A percentile compares a stretch with the other conserved stretches of the same genome.
Conservation (phyloP, 2,797 vertebrate species). For the Pterois miles region DNA sequence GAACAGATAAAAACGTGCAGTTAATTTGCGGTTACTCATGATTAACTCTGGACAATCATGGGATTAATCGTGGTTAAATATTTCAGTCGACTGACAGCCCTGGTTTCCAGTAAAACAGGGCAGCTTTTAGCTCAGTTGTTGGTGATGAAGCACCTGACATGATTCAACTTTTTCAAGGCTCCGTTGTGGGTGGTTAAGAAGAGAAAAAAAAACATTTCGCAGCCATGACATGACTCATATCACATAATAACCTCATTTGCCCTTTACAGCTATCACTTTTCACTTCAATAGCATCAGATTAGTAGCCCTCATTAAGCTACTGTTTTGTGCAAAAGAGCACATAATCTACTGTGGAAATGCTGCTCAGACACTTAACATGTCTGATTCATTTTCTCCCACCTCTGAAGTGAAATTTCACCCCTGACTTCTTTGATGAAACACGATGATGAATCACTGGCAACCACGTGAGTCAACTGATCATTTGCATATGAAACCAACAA, state of each 20-base stretch:
- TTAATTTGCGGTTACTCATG: too few species aligned
- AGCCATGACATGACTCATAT: slow-evolving; percentile 28
- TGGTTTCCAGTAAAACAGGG: not conserved
- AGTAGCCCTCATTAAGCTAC: slow-evolving; percentile 1
- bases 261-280: slow-evolving; percentile 12
- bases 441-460: slow-evolving; percentile 30
- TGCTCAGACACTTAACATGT: slow-evolving; percentile 13
- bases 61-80: too few species aligned
- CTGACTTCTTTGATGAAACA: slow-evolving; percentile 25
- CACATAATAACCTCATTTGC: slow-evolving; percentile 7
- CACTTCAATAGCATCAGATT: slow-evolving; percentile 1
- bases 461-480: slow-evolving; percentile 18
- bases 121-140: not conserved
- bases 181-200: slow-evolving; percentile 22
- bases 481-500: slow-evolving; percentile 33
- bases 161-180: slow-evolving; percentile 28
- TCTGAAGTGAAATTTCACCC: slow-evolving; percentile 25
- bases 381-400: slow-evolving; percentile 41
- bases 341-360: not conserved
- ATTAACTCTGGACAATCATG: too few species aligned
- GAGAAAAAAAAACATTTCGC: slow-evolving; percentile 16
- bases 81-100: too few species aligned
- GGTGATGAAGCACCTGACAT: slow-evolving; percentile 8
- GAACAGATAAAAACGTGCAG: too few species aligned
- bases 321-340: not conserved